Evolutionary conservation across 2,113 vertebrate species (phyloP).

Genomic region (Macrotis lagotis): DNA sequence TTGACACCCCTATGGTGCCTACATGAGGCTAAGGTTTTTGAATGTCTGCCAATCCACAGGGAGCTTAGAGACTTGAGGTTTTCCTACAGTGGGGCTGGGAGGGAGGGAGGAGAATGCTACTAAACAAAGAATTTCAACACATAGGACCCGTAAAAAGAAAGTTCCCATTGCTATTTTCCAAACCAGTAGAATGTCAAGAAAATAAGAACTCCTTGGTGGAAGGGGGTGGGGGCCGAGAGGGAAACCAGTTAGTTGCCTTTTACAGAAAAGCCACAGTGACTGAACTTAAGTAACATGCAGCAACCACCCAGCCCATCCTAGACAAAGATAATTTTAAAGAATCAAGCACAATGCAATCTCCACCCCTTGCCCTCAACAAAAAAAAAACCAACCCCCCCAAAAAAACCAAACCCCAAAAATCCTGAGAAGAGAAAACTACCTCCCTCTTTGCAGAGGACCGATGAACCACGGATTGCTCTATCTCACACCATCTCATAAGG

Average conservation of each 20-base stretch:
- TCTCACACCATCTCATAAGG: slow-evolving; percentile 69
- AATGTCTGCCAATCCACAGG: not conserved
- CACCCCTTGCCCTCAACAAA: not conserved
- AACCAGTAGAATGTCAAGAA: not conserved
- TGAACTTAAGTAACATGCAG: not conserved
- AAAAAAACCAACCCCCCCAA: not conserved
- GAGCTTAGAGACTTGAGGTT: not conserved
- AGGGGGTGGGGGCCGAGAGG: not conserved
- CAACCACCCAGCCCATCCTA: not conserved
- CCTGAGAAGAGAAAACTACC: slow-evolving; percentile 1
- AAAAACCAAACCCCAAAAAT: not conserved
- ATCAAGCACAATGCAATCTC: not conserved
- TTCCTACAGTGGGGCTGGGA: not conserved
- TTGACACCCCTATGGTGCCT: not conserved
- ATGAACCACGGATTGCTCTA: slow-evolving; percentile 12
- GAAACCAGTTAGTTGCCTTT: too few relatives aligned
- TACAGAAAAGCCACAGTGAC: not conserved
- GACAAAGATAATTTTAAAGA: not conserved
- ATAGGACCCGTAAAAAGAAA: not conserved
- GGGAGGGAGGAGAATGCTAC: not conserved
- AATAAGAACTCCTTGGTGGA: not conserved
- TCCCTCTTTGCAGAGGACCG: not conserved
- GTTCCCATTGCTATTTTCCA: not conserved
- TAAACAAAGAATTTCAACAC: not conserved
- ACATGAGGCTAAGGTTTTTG: too few relatives aligned